Evolutionary conservation across 1,140 invertebrate species (phyloP), one percentile per base, ranked within the genome.

Genomic region (Zelostemma sp.): DNA sequence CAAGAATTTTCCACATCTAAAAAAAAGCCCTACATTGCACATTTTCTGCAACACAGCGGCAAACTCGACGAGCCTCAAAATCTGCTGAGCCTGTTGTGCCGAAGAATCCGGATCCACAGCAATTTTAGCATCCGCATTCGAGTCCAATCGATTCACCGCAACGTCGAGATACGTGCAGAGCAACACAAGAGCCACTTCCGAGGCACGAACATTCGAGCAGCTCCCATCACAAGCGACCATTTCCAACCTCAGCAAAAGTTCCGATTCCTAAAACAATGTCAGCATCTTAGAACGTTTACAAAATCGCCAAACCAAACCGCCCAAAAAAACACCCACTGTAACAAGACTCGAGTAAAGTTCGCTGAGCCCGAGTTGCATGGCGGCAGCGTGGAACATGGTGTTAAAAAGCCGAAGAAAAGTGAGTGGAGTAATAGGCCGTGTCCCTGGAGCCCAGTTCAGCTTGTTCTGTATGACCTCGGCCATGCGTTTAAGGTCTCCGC

Each of bases 401-500:
- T 90, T 86, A 74, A 92, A 88, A 54, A 92, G 80, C 21, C 88
- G 87, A 69, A 92, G 85, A 82, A 92, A 92, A 67, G 89, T 89
- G 47, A 91, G 84, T 40, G 90, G 80, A 8, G 90, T 92, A 33
- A 91, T 84, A 1, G 86, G 89, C 64, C 86, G 84, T 60, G 83
- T 82, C 16, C 86, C 85, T 14, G 88, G 86, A 62, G 87, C 86
- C 61, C 89, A 87, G 68, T 89, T 89, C 73, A 93, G 86, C 80
- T 93, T 93, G 79, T 89, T 89, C 18, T 80, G 83, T 69, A 93
- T 89, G 38, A 93, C 88, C 89, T 87, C 88, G 28, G 91, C 90
- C 92, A 93, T 93, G 56, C 92, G 89, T 18, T 86, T 85, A 53
- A 93, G 86, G 84, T 93, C 92, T 68, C 91, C 89, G 35, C 88